A percentile compares a stretch with the other conserved stretches of the same genome.
These are phyloP conservation scores for Syrphus vitripennis DNA, from an alignment of 2,888 invertebrate genomes.

Conservation along the genomic window DNA sequence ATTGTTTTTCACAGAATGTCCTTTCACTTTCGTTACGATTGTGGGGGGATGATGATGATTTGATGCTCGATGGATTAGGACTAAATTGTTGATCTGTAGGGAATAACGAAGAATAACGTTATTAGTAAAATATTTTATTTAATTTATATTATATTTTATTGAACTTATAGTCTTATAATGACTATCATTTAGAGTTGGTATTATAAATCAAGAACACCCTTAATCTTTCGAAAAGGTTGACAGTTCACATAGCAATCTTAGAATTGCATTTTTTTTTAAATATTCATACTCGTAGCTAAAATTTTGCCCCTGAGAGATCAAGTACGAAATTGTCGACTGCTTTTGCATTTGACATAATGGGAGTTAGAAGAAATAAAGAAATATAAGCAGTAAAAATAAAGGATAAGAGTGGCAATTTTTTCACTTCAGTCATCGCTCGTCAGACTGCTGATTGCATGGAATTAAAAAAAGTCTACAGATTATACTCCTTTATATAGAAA, in stretches of 20 bases:
- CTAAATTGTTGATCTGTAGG: constrained; percentile 55
- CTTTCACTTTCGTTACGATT: constrained; percentile 47
- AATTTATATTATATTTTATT: too few species aligned
- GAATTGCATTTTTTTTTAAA: neutral
- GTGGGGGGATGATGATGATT: constrained; percentile 40
- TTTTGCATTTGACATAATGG: neutral
- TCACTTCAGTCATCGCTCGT: constrained; percentile 21
- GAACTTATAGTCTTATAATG: too few species aligned
- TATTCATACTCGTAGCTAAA: neutral
- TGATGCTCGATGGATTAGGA: constrained; percentile 33
- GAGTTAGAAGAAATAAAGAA: neutral
- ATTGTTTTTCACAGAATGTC: constrained; percentile 36
- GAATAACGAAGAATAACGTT: constrained; percentile 6
- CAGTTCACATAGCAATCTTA: neutral
- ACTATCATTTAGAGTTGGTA: neutral
- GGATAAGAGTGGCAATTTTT: constrained; percentile 23
- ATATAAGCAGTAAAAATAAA: neutral
- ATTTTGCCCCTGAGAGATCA: neutral
- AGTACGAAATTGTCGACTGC: neutral
- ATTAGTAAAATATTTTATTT: neutral
- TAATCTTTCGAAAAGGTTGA: neutral
- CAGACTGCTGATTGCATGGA: constrained; percentile 2
- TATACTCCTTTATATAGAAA: neutral
- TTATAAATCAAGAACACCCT: neutral
- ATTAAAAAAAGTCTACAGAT: constrained; percentile 6